Evolutionary conservation across 2,113 vertebrate species (phyloP), one percentile per base, ranked within the genome.

Genomic region (Dermatemys mawii): DNA sequence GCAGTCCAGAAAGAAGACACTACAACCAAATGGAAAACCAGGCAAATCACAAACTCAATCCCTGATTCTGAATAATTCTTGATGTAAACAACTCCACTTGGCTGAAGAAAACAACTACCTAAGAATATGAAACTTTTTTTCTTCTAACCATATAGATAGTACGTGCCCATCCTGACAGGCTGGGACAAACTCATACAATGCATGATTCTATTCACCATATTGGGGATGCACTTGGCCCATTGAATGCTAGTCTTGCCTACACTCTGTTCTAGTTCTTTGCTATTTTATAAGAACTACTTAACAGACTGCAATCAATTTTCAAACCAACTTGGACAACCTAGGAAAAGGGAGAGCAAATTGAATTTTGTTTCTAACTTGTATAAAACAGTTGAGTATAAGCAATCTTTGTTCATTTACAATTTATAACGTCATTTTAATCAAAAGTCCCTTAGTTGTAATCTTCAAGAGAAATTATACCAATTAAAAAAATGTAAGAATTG

Each of bases 101-200:
- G 38, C 10, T 26, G 22, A 32, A 21, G 83, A 41, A 81, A 81
- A 0, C 7, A 7, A 3, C 63, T 89, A 83, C 82, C 17, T 0
- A 57, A 83, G 94, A 90, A 2, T n/a, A 85, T 73, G 5, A 90
- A 81, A 8, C 0, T n/a, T 81, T 84, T 11, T 78, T 0, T 0
- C 76, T 11, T 84, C 11, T 51, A 86, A 21, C 24, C 87, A 24
- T 38, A 1, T 32, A 27, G 54, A 3, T 49, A 93, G 46, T 46
- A 9, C 3, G 81, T 13, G 19, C 63, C 1, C 13, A 2, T 5
- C 78, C 50, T 89, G 13, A 16, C 17, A 87, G 70, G 4, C 7
- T 26, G 7, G 16, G 8, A 21, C 0, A 1, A 57, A 48, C 2
- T 2, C 4, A 11, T 48, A 1, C 0, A 27, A 54, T 14, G n/a